A percentile compares a stretch with the other conserved stretches of the same genome.
Evolutionary conservation across 2,888 invertebrate genomes (phyloP).

Genomic region (Cryptocephalus primarius): DNA sequence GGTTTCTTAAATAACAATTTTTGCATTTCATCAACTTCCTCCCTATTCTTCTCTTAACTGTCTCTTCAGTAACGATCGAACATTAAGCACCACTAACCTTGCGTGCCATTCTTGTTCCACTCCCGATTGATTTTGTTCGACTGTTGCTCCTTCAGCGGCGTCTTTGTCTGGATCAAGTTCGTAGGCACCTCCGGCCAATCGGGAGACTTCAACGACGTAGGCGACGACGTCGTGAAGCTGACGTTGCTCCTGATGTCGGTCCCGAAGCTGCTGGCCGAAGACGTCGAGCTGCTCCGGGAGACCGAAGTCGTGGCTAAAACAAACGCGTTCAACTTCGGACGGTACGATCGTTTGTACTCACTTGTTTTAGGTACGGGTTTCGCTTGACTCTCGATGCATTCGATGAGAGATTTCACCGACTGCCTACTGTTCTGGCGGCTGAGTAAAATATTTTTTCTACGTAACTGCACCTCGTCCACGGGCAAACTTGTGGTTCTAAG

Average conservation of each 20-base stretch:
- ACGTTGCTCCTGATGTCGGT: conserved; percentile 37
- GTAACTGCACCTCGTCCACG: conserved; percentile 49
- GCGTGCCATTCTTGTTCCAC: conserved; percentile 24
- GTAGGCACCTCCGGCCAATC: conserved; percentile 43
- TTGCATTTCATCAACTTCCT: no score
- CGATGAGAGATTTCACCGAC: conserved; percentile 83
- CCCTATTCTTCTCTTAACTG: no score
- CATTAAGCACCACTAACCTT: no score
- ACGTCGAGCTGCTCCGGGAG: conserved; percentile 55
- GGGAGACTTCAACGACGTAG: conserved; percentile 35
- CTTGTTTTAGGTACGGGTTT: conserved; percentile 19
- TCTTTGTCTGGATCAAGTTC: conserved; percentile 36
- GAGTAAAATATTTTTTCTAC: conserved; percentile 44
- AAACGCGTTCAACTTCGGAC: not conserved
- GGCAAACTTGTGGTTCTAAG: conserved; percentile 44
- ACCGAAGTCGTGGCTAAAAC: conserved; percentile 33
- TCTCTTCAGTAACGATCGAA: no score
- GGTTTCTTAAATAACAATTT: no score
- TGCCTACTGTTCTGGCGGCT: conserved; percentile 63
- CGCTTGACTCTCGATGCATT: conserved; percentile 66
- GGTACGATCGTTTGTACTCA: conserved; percentile 7
- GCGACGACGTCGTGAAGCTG: conserved; percentile 32
- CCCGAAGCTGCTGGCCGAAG: conserved; percentile 46
- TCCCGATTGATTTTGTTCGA: conserved; percentile 28
- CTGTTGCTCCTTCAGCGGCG: conserved; percentile 40